A percentile compares a stretch with the other conserved stretches of the same genome.
Evolutionary conservation across 2,888 invertebrate genomes (phyloP).

Genomic region (Craniophora ligustri): DNA sequence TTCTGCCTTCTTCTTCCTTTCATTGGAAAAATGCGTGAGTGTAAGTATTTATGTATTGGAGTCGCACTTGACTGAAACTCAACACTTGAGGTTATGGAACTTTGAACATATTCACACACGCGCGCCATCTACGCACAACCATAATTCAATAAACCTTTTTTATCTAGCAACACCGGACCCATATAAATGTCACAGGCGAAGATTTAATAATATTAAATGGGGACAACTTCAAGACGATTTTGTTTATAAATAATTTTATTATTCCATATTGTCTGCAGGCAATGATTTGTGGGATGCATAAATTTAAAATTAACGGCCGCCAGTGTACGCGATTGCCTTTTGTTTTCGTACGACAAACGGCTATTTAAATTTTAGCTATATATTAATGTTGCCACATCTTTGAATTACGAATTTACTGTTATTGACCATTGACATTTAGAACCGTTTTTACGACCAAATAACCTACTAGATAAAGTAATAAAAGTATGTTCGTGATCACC

Average conservation of each 20-base stretch:
- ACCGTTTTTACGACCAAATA: too few species aligned
- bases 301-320: slow-evolving; percentile 12
- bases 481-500: too few species aligned
- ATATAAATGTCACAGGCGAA: slow-evolving; percentile 1
- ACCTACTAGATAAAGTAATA: too few species aligned
- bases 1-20: too few species aligned
- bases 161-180: neutral
- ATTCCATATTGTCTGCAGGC: slow-evolving; percentile 5
- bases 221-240: slow-evolving; percentile 3
- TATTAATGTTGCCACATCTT: slow-evolving; percentile 13
- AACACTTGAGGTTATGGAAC: too few species aligned
- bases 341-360: neutral
- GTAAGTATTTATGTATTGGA: too few species aligned
- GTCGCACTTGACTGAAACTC: too few species aligned
- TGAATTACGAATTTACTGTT: too few species aligned
- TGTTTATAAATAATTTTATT: slow-evolving; percentile 17
- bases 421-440: neutral
- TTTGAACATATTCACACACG: too few species aligned
- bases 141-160: slow-evolving; percentile 9
- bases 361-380: slow-evolving; percentile 11
- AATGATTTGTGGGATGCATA: slow-evolving; percentile 14
- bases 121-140: neutral
- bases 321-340: slow-evolving; percentile 3
- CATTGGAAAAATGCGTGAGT: too few species aligned
- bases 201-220: slow-evolving; percentile 15